Conservation (phyloP, 2,888 invertebrate species). For the Drosophila buzzatii region DNA sequence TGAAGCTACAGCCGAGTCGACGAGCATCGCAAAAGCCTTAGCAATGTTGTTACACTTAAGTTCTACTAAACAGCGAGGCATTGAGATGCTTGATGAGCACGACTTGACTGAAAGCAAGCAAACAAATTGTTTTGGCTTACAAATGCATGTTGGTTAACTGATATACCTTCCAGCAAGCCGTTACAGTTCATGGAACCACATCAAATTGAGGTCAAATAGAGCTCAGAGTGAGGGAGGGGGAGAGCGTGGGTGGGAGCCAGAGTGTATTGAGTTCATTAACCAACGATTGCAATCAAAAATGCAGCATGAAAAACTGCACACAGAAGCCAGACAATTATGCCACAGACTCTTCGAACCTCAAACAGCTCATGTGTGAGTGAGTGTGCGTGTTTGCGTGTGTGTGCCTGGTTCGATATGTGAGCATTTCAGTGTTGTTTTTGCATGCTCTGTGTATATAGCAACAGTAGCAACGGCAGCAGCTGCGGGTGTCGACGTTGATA, state of each 20-base stretch:
- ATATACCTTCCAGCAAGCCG: neutral
- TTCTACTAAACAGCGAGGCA: neutral
- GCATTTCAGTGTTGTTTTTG: constrained; percentile 52
- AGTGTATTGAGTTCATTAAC: constrained; percentile 69
- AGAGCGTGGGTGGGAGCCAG: neutral
- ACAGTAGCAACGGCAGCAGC: constrained; percentile 35
- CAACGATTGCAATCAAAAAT: constrained; percentile 62
- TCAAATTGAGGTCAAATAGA: constrained; percentile 34
- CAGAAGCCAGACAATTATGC: constrained; percentile 56
- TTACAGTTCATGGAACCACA: constrained; percentile 27
- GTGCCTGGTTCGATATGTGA: constrained; percentile 52
- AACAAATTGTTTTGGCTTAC: neutral
- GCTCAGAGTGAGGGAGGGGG: neutral
- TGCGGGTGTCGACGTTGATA: constrained; percentile 75
- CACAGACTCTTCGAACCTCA: constrained; percentile 17
- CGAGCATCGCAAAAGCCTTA: constrained; percentile 51
- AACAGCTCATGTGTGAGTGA: constrained; percentile 19
- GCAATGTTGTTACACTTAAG: constrained; percentile 30
- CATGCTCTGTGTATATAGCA: constrained; percentile 25
- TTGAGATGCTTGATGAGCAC: neutral
- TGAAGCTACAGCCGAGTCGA: constrained; percentile 9
- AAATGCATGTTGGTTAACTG: neutral
- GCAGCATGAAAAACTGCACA: constrained; percentile 46
- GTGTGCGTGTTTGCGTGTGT: neutral
- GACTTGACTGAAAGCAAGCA: neutral